Percentiles rank a stretch among this genome's conserved stretches.
Evolutionary conservation across 1,140 invertebrate genomes (phyloP).

Genomic region (Drosophila biarmipes): DNA sequence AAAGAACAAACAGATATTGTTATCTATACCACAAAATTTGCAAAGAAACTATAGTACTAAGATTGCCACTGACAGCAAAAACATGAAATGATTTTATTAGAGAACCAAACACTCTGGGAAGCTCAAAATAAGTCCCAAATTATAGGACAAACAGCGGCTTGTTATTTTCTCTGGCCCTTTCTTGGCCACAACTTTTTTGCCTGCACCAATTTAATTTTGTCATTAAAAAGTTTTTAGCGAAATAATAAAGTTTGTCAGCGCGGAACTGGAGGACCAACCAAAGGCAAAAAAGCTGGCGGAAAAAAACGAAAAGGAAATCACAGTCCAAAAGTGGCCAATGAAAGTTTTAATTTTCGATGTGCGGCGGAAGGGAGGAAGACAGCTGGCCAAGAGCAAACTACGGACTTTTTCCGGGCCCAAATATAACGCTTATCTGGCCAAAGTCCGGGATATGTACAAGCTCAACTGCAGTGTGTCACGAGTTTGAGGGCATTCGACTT

Average conservation of each 20-base stretch:
- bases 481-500: slow-evolving; percentile 14
- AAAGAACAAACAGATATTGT: slow-evolving; percentile 4
- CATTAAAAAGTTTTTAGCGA: slow-evolving; percentile 86
- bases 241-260: slow-evolving; percentile 88
- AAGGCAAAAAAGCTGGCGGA: slow-evolving; percentile 6
- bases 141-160: slow-evolving; percentile 86
- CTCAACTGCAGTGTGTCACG: slow-evolving; percentile 11
- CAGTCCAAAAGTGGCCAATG: slow-evolving; percentile 52
- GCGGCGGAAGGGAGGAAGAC: background rate
- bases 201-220: slow-evolving; percentile 86
- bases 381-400: slow-evolving; percentile 24
- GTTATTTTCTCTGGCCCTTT: slow-evolving; percentile 1
- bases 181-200: slow-evolving; percentile 87
- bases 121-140: slow-evolving; percentile 38
- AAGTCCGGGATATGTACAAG: slow-evolving; percentile 26
- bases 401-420: slow-evolving; percentile 19
- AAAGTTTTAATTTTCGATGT: slow-evolving; percentile 39
- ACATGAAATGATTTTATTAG: slow-evolving; percentile 3
- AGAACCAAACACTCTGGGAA: slow-evolving; percentile 1
- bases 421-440: slow-evolving; percentile 24
- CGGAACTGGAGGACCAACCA: slow-evolving; percentile 53
- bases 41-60: background rate
- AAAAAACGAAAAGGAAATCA: slow-evolving; percentile 40
- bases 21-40: slow-evolving; percentile 1
- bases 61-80: slow-evolving; percentile 15